These are phyloP conservation scores for Lagorchestes hirsutus DNA, from an alignment of 2,797 vertebrate genomes.

Conservation along the genomic window DNA sequence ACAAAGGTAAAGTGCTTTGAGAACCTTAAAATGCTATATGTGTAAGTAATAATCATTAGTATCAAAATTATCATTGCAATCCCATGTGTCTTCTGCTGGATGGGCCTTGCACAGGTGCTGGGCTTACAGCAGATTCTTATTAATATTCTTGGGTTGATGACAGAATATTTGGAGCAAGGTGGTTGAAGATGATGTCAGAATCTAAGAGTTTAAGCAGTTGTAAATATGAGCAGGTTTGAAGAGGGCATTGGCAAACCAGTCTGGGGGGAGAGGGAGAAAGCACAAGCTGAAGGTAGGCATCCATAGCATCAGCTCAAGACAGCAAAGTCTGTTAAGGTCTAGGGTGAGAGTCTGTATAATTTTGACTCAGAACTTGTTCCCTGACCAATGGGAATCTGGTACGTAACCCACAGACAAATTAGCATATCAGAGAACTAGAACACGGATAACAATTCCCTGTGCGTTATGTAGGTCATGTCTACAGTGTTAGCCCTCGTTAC, in stretches of 20 bases:
- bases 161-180: background rate
- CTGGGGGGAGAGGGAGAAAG: background rate
- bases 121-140: background rate
- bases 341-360: background rate
- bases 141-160: background rate
- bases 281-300: background rate
- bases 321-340: background rate
- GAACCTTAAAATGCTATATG: background rate
- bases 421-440: slow-evolving; percentile 2
- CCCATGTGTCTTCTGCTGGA: background rate
- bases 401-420: slow-evolving; percentile 9
- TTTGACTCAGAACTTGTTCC: slow-evolving; percentile 18
- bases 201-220: background rate
- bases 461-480: slow-evolving; percentile 19
- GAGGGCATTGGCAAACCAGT: background rate
- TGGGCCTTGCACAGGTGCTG: background rate
- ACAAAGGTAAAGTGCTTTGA: background rate
- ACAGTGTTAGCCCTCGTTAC: background rate
- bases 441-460: background rate
- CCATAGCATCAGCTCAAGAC: background rate
- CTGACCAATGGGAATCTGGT: slow-evolving; percentile 3
- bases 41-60: slow-evolving; percentile 16
- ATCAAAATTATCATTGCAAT: background rate
- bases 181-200: background rate
- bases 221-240: background rate